Conservation (phyloP, 2,888 invertebrate species). For the Drosophila glabriapex region DNA sequence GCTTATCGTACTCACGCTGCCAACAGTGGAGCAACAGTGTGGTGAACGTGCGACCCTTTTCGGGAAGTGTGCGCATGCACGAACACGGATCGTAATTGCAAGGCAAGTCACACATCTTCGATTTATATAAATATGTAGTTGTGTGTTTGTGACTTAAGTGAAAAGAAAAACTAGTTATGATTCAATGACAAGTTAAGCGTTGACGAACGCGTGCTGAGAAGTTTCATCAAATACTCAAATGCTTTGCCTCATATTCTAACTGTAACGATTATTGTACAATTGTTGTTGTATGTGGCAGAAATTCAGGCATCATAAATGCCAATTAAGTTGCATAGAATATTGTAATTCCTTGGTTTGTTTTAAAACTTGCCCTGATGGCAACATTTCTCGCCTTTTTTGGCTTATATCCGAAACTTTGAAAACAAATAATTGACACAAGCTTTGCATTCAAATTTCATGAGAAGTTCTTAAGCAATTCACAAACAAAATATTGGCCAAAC, state of each 20-base stretch:
- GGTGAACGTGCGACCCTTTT: conserved; percentile 42
- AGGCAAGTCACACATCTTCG: conserved; percentile 64
- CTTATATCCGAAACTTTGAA: background rate
- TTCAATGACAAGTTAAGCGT: conserved; percentile 6
- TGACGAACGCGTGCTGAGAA: background rate
- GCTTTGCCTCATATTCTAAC: background rate
- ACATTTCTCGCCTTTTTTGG: background rate
- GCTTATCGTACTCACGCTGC: conserved; percentile 83
- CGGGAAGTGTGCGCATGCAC: background rate
- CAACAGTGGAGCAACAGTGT: conserved; percentile 80
- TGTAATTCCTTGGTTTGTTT: background rate
- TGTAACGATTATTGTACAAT: background rate
- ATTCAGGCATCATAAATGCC: background rate
- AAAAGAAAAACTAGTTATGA: background rate
- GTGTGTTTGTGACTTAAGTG: background rate
- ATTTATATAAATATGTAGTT: conserved; percentile 1
- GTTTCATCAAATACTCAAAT: background rate
- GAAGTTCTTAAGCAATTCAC: background rate
- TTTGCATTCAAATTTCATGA: background rate
- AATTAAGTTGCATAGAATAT: background rate
- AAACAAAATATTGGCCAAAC: background rate
- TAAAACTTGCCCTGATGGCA: too few relatives aligned
- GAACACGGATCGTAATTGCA: conserved; percentile 36
- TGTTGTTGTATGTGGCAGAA: background rate
- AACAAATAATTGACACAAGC: background rate